phyloP scores from a whole-genome alignment of 2,113 vertebrate species.

The Dolichotis patagonum region DNA sequence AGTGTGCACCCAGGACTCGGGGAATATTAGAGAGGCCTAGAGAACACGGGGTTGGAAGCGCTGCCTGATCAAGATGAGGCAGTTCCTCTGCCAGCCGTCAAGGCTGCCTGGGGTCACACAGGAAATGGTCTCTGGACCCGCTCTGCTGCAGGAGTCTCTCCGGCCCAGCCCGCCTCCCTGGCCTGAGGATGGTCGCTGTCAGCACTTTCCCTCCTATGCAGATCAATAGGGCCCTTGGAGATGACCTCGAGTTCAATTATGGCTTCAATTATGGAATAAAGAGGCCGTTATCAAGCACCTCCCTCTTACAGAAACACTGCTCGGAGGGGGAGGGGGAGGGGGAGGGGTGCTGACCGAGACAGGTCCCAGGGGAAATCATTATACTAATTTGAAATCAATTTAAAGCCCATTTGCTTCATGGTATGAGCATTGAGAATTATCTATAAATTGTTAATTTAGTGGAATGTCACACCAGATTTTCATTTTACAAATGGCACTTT shows the following conservation, averaged over 20 bases:
- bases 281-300: constrained; percentile 70
- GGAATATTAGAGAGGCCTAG: not conserved
- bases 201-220: constrained; percentile 72
- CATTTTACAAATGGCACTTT: constrained; percentile 74
- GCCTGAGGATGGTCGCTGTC: constrained; percentile 54
- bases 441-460: constrained; percentile 85
- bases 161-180: not conserved
- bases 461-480: constrained; percentile 81
- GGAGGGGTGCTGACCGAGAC: constrained; percentile 54
- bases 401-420: constrained; percentile 89
- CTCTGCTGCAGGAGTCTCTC: constrained; percentile 41
- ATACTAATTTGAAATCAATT: constrained; percentile 89
- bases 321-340: not conserved
- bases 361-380: constrained; percentile 84
- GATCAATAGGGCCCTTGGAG: constrained; percentile 81
- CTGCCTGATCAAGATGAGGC: constrained; percentile 46
- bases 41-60: not conserved
- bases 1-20: not conserved
- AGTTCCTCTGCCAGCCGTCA: not conserved
- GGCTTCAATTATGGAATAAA: constrained; percentile 78
- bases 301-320: constrained; percentile 40
- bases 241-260: constrained; percentile 82
- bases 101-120: not conserved
- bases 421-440: constrained; percentile 82
- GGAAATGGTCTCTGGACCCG: constrained; percentile 50